Percentiles rank a stretch among this genome's conserved stretches.
Conservation (phyloP, 2,888 invertebrate genomes). For the Spisula subtruncata region DNA sequence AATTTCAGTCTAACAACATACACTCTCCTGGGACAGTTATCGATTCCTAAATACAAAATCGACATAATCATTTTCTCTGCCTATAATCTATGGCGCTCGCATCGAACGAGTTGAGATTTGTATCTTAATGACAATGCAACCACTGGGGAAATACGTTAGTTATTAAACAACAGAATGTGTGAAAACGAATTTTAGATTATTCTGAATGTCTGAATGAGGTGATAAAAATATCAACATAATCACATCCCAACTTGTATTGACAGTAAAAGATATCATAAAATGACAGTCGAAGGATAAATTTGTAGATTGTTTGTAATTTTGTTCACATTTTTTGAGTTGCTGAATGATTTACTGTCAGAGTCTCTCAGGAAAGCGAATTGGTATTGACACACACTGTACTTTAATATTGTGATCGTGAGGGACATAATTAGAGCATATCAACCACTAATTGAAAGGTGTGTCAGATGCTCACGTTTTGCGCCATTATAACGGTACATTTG, state of each 20-base stretch:
- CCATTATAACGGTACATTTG: neutral
- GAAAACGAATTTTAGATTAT: conserved; percentile 47
- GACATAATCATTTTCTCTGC: conserved; percentile 51
- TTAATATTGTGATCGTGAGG: neutral
- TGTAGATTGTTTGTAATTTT: conserved; percentile 14
- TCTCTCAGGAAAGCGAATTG: neutral
- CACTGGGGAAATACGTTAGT: conserved; percentile 42
- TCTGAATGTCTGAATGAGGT: conserved; percentile 27
- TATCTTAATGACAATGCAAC: conserved; percentile 33
- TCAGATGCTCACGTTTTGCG: neutral
- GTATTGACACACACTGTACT: neutral
- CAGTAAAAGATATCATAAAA: conserved; percentile 15
- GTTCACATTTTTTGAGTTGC: neutral
- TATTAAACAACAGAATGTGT: conserved; percentile 54
- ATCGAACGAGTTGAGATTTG: conserved; percentile 47
- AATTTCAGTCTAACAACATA: conserved; percentile 30
- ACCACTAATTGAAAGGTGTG: neutral
- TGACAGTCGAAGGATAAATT: conserved; percentile 20
- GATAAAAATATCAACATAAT: conserved; percentile 24
- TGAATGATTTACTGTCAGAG: neutral
- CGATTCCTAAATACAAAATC: conserved; percentile 42
- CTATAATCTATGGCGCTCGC: conserved; percentile 33
- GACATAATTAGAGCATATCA: conserved; percentile 1
- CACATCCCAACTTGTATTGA: conserved; percentile 17
- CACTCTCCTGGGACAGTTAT: conserved; percentile 11